Base-by-base conservation (phyloP, 2,113 vertebrate species). In the Cromileptes altivelis region DNA sequence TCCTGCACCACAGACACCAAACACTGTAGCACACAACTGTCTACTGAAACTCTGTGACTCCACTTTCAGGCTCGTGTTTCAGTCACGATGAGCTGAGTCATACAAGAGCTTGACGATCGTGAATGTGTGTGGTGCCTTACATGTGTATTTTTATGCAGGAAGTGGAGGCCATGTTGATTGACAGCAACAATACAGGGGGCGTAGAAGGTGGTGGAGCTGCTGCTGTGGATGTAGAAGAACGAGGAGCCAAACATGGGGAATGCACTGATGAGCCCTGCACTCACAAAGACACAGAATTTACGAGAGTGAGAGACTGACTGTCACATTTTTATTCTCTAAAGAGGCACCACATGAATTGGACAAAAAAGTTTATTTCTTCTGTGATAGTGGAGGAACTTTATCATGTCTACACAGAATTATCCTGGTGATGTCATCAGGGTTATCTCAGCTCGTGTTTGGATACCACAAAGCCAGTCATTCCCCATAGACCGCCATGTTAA, bases 1-100 rank as follows among this genome's bases (percentile, higher is more conserved):
- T 99, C 97, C 98, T 99, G 88, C 3, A 61, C 10, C 75, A 91
- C 70, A 88, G 80, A 84, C 14, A 23, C 42, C 56, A 79, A 76
- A 67, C 14, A 63, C 40, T 37, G 64, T 1, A 42, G 53, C 67
- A 65, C 27, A 42, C 27, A n/a, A 6, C 49, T 45, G 25, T 62
- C 45, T 11, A 17, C 23, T 62, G 47, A 70, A 74, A 70, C 40
- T 55, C 19, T 17, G 56, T 13, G 50, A 49, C 57, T 72, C 45
- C 25, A 15, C 37, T 11, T 68, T 53, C 64, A 64, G 45, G 64
- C 18, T 73, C n/a, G 19, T 55, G 65, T 81, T 75, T 60, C 57
- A 7, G 9, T 76, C 67, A 75, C 15, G n/a, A 68, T 30, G 61
- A 57, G 53, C 42, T 73, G 75, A 91, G 64, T 88, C 76, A 79